Conservation (phyloP, 2,888 invertebrate genomes). For the Cryptus armator region DNA sequence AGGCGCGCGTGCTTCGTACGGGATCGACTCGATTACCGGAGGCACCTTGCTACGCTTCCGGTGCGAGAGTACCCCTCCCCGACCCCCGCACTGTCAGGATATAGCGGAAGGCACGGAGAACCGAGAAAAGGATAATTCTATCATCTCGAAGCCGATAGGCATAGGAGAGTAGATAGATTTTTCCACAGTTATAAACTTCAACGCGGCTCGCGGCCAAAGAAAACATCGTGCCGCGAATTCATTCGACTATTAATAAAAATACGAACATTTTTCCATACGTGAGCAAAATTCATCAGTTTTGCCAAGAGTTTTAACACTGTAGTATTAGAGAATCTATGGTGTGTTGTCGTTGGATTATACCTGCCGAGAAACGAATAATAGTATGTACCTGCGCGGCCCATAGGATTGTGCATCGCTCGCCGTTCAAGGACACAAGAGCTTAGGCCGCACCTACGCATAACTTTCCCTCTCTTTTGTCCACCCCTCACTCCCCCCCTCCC, state of each 20-base stretch:
- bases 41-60: constrained; percentile 49
- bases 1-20: constrained; percentile 45
- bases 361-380: constrained; percentile 53
- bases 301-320: background rate
- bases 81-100: background rate
- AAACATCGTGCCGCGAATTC: constrained; percentile 4
- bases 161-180: background rate
- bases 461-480: constrained; percentile 67
- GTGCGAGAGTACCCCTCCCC: constrained; percentile 29
- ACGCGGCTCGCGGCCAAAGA: background rate
- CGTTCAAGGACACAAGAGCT: constrained; percentile 69
- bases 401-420: constrained; percentile 62
- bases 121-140: constrained; percentile 27
- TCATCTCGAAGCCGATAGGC: constrained; percentile 7
- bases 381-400: constrained; percentile 60
- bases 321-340: background rate
- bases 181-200: background rate
- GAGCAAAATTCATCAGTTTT: background rate
- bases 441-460: constrained; percentile 70
- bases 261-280: background rate
- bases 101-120: background rate
- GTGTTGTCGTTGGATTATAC: constrained; percentile 28
- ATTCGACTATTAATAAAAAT: constrained; percentile 9
- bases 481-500: constrained; percentile 33
- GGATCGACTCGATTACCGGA: constrained; percentile 55